phyloP scores from a whole-genome alignment of 1,140 invertebrate genomes.

The Drosophila suzukii region DNA sequence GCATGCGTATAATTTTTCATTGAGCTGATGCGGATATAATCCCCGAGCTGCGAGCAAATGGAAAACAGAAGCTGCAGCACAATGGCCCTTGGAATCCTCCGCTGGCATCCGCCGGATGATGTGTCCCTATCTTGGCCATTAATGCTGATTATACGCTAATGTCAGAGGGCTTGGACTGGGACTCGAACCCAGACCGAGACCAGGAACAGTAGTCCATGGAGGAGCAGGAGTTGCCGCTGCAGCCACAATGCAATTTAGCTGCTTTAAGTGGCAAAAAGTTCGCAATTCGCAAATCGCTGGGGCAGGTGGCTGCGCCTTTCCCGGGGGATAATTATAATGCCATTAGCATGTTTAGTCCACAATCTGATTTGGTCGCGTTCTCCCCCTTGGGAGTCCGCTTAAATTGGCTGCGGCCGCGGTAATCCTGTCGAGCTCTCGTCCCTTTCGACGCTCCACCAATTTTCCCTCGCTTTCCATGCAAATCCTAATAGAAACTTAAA shows the following conservation, averaged over 20 bases:
- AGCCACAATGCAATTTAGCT: slow-evolving; percentile 73
- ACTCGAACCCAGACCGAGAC: background rate
- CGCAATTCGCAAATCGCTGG: slow-evolving; percentile 69
- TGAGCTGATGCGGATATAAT: slow-evolving; percentile 77
- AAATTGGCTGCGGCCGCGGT: slow-evolving; percentile 64
- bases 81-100: slow-evolving; percentile 37
- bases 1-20: slow-evolving; percentile 75
- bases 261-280: slow-evolving; percentile 75
- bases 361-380: slow-evolving; percentile 65
- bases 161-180: slow-evolving; percentile 37
- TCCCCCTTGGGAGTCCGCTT: slow-evolving; percentile 26
- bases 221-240: background rate
- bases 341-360: slow-evolving; percentile 80
- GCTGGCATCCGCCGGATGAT: slow-evolving; percentile 20
- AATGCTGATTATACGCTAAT: slow-evolving; percentile 81
- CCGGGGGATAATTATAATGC: slow-evolving; percentile 79
- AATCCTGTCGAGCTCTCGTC: slow-evolving; percentile 41
- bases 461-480: slow-evolving; percentile 45
- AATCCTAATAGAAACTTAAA: slow-evolving; percentile 79
- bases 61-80: slow-evolving; percentile 24
- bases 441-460: slow-evolving; percentile 1
- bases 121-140: slow-evolving; percentile 62
- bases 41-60: slow-evolving; percentile 49
- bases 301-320: slow-evolving; percentile 33
- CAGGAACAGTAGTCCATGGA: slow-evolving; percentile 17